Conservation (phyloP, 2,797 vertebrate species). For the Mareca penelope region DNA sequence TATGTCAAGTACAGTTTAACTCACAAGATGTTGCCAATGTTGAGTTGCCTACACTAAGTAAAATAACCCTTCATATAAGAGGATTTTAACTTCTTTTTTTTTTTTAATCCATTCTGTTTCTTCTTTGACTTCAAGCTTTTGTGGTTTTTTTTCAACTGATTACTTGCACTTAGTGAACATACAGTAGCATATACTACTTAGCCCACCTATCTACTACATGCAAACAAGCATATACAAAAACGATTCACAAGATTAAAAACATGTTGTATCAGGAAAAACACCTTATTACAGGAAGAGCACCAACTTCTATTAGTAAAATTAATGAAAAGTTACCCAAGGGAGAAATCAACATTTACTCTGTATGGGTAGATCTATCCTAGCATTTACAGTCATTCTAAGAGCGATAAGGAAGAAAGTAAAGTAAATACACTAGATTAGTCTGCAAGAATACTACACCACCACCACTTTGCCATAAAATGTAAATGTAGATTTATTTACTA, state of each 20-base stretch:
- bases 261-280: too few relatives aligned
- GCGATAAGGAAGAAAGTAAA: not conserved
- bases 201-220: not conserved
- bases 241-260: not conserved
- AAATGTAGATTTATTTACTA: not conserved
- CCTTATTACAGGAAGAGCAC: not conserved
- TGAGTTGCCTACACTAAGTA: not conserved
- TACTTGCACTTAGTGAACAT: accelerated
- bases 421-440: too few relatives aligned
- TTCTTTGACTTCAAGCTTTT: not conserved
- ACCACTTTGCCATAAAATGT: not conserved
- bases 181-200: not conserved
- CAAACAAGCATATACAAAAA: not conserved
- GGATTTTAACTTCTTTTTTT: not conserved
- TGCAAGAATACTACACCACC: not conserved
- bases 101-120: not conserved
- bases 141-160: not conserved
- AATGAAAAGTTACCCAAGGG: too few relatives aligned
- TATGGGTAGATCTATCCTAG: not conserved
- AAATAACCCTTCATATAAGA: not conserved
- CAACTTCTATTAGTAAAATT: not conserved
- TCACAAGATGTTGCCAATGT: not conserved
- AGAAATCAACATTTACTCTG: not conserved
- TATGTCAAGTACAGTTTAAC: not conserved
- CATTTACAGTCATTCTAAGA: not conserved